Evolutionary conservation across 2,797 vertebrate genomes (phyloP), one percentile per base, ranked within the genome.

Genomic region (Etheostoma perlongum): DNA sequence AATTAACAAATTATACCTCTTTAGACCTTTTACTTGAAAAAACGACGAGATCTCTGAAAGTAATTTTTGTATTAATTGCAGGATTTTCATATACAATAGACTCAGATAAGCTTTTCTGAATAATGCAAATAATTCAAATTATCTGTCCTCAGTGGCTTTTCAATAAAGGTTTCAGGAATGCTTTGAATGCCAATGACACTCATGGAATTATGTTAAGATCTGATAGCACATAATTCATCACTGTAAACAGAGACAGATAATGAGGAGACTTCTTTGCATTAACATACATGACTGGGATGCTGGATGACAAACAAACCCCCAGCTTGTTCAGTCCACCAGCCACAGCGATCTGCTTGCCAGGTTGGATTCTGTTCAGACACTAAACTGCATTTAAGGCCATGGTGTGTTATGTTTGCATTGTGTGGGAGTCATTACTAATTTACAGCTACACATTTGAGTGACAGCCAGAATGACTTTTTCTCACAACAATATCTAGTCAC

Each of bases 1-100:
- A 89, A 94, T 93, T 94, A 93, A 88, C 85, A 88, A 90, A 91
- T 89, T 62, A 82, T 62, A 87, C 82, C 72, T 84, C 80, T 79
- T 80, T 63, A 61, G 74, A 80, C 67, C 68, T 67, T 84, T 73
- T 44, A 48, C 27, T 61, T 13, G 54, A 21, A 72, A 74, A 27
- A 33, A 53, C 75, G 64, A 21, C 18, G 54, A 65, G 33, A 82
- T 67, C 59, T 74, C 54, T 59, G 47, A 7, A 72, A 76, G 71
- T 73, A 30, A 67, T 82, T 84, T 82, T 65, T 72, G 9, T 33
- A 79, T 79, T 85, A 81, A 85, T 79, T 85, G 70, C 55, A 48
- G 59, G 25, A 61, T 86, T 77, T 72, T 53, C 30, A 25, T 46
- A 63, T 54, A 76, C 52, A 89, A 83, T 55, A 55, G 60, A 18